phyloP scores from a whole-genome alignment of 1,140 invertebrate genomes.

The Dreissena rostriformis region DNA sequence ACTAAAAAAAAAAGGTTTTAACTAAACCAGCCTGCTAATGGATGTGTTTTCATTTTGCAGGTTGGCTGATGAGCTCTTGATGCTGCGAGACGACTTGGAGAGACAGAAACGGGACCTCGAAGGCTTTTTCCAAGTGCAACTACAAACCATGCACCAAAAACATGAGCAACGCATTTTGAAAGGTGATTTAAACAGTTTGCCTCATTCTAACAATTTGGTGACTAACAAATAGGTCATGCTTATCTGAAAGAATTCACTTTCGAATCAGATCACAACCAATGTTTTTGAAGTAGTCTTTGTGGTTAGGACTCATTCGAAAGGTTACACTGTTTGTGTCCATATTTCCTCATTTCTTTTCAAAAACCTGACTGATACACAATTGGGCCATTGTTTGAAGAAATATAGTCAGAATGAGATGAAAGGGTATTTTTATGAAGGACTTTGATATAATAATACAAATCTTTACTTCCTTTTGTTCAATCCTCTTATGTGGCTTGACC shows the following conservation, averaged over 20 bases:
- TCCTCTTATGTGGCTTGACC: too few species aligned
- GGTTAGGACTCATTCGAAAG: neutral
- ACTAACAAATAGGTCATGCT: too few species aligned
- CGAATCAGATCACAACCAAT: too few species aligned
- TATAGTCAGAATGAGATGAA: too few species aligned
- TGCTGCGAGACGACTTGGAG: conserved; percentile 42
- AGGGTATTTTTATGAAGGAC: too few species aligned
- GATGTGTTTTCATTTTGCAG: conserved; percentile 7
- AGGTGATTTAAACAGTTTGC: neutral
- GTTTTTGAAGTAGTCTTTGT: neutral
- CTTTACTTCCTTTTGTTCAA: too few species aligned
- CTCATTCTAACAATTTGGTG: neutral
- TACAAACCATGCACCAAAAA: conserved; percentile 12
- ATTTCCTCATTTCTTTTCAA: neutral
- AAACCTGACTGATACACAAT: too few species aligned
- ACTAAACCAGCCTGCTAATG: neutral
- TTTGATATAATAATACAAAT: too few species aligned
- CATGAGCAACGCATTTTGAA: conserved; percentile 39
- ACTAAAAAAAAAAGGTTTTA: too few species aligned
- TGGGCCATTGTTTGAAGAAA: too few species aligned
- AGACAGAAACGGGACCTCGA: conserved; percentile 44
- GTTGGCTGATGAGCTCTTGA: conserved; percentile 35
- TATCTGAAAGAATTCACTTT: too few species aligned
- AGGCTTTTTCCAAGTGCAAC: conserved; percentile 29
- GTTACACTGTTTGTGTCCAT: neutral